Evolutionary conservation across 1,140 invertebrate species (phyloP), one percentile per base, ranked within the genome.

Genomic region (Amyelois transitella): DNA sequence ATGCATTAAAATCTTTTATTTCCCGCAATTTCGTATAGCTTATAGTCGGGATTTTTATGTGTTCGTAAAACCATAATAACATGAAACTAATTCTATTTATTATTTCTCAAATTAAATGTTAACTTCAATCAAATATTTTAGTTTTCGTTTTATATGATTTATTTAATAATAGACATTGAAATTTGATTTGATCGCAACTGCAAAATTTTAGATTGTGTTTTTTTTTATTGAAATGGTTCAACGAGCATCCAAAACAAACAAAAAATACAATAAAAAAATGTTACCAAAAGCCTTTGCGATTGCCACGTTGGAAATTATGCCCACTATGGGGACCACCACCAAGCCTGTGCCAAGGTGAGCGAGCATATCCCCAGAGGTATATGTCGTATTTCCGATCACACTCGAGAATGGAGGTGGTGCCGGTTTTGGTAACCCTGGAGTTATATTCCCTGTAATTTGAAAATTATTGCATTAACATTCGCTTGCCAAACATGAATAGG

Each of bases 271-370:
- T 10, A 38, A n/a, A 19, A 38, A 56, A 60, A 54, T 86, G 88
- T 90, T 84, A 94, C 92, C 89, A 66, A 94, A 95, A 51, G 93
- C 92, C 88, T 95, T 96, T 1, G 93, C 94, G 56, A 95, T 95
- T 1, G 94, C 94, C 6, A 95, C 91, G 63, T 95, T 94, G 20
- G 94, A 93, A 43, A 95, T 86, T 32, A 95, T 91, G 12, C 92
- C 91, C 6, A 96, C 90, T 0, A 95, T 66, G 10, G 94, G 94
- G 19, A 95, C 81, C 0, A 95, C 89, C n/a, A 94, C 68, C 17
- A 95, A 83, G 1, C 93, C 93, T 3, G 90, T 87, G 10, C 93
- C 91, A 10, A 94, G 81, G 58, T 93, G 90, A 1, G 86, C 66
- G 12, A 92, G 83, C 89, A 94, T 92, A 8, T 92, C 89, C 0